Evolutionary conservation across 2,888 invertebrate species (phyloP), one percentile per base, ranked within the genome.

Genomic region (Mechanitis messenoides): DNA sequence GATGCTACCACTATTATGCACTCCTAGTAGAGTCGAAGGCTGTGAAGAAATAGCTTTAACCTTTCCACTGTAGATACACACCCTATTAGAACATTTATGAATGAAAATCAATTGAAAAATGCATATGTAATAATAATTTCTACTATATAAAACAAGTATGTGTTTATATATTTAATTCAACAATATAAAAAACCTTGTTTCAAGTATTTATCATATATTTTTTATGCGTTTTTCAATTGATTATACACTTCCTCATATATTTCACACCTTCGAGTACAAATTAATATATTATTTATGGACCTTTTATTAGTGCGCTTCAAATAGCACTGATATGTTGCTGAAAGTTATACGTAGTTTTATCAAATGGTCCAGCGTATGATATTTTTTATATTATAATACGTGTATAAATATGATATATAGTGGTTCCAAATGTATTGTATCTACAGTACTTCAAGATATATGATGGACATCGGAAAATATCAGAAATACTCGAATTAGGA

Each of bases 1-100:
- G 46, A 55, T 33, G 63, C 61, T 59, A 53, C 56, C 54, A 33
- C 62, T 68, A 64, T 59, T 60, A 71, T 70, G 80, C 85, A 85
- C 83, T 85, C 80, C 83, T 85, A 77, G 72, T 74, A 77, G 75
- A 79, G 83, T 83, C 81, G 78, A 87, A 81, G 89, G 89, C 89
- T 90, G 89, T 90, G 89, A 89, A 78, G 78, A 83, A 78, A 80
- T 84, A 88, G 88, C 89, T 90, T 90, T 90, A 89, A 89, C 85
- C 85, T 84, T 71, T 70, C 79, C 84, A 80, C 71, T 83, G 79
- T 87, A 85, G 81, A 82, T 79, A 85, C 59, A 60, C 69, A 58
- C 59, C 56, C 56, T 63, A 56, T 60, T 42, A 33, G 31, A 50
- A 45, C 12, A 42, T 58, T 28, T 53, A 55, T 56, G n/a, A 53